Conservation (phyloP, 2,113 vertebrate species). For the Lynx canadensis region DNA sequence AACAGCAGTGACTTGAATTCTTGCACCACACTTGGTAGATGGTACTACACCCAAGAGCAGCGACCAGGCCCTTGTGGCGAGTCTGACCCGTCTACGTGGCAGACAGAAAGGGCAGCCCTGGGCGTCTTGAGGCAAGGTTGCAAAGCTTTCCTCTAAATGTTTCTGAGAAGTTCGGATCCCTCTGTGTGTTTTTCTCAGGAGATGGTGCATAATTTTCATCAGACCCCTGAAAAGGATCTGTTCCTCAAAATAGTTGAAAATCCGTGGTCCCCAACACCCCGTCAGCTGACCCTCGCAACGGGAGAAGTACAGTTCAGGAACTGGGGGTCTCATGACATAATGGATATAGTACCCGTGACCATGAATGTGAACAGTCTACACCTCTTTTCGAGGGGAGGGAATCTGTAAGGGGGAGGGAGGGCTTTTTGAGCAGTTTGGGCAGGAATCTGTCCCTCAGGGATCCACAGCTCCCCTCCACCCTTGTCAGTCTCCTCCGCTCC, state of each 20-base stretch:
- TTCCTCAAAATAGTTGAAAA: background rate
- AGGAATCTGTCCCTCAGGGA: background rate
- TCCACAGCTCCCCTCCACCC: fast-evolving
- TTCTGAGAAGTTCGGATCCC: background rate
- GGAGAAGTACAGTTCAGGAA: background rate
- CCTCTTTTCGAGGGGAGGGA: background rate
- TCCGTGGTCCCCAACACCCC: background rate
- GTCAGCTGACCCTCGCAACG: background rate
- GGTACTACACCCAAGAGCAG: background rate
- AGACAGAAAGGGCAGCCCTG: background rate
- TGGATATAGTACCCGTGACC: background rate
- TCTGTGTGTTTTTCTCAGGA: background rate
- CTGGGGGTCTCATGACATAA: fast-evolving
- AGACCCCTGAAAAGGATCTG: background rate
- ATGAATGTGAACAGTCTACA: background rate
- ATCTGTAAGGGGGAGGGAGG: background rate
- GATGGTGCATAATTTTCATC: background rate
- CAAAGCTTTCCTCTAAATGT: background rate
- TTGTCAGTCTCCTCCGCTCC: background rate
- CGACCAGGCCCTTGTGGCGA: background rate
- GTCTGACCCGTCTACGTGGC: too few species aligned
- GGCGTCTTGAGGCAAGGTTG: background rate
- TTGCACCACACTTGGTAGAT: background rate
- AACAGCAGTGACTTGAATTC: background rate
- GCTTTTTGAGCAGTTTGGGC: too few species aligned